Evolutionary conservation across 2,888 invertebrate genomes (phyloP).

Genomic region (Tryphoninae sp.): DNA sequence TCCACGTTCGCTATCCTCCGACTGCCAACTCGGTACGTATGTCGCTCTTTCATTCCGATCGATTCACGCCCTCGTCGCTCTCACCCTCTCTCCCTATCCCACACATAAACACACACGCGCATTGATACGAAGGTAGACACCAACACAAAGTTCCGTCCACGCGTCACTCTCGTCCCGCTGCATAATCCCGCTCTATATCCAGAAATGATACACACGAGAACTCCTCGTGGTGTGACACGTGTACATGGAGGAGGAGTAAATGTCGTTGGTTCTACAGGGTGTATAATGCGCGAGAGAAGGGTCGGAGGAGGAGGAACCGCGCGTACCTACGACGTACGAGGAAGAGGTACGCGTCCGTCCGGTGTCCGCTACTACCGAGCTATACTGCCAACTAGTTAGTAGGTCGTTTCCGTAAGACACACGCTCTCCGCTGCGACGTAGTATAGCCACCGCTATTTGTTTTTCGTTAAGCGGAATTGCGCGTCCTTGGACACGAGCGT

Average conservation of each 20-base stretch:
- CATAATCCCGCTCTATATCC: neutral
- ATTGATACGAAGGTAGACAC: constrained; percentile 20
- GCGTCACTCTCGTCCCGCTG: neutral
- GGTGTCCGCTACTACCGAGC: neutral
- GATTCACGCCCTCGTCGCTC: constrained; percentile 45
- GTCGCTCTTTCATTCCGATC: constrained; percentile 53
- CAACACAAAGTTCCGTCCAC: constrained; percentile 9
- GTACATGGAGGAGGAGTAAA: too few relatives aligned
- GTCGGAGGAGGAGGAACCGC: neutral
- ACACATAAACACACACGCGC: neutral
- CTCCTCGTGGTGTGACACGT: too few relatives aligned
- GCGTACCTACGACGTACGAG: neutral
- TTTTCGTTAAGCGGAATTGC: constrained; percentile 77
- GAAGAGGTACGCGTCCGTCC: neutral
- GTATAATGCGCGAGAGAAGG: neutral
- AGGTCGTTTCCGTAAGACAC: constrained; percentile 3
- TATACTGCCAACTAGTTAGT: neutral
- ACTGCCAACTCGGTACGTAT: neutral
- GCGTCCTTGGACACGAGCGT: constrained; percentile 64
- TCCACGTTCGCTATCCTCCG: constrained; percentile 7
- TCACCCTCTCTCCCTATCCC: constrained; percentile 4
- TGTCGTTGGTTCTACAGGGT: neutral
- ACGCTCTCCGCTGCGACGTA: constrained; percentile 57
- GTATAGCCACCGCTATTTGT: constrained; percentile 72
- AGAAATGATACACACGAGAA: neutral